Conservation (phyloP, 2,888 invertebrate species). For the Corythucha ciliata region DNA sequence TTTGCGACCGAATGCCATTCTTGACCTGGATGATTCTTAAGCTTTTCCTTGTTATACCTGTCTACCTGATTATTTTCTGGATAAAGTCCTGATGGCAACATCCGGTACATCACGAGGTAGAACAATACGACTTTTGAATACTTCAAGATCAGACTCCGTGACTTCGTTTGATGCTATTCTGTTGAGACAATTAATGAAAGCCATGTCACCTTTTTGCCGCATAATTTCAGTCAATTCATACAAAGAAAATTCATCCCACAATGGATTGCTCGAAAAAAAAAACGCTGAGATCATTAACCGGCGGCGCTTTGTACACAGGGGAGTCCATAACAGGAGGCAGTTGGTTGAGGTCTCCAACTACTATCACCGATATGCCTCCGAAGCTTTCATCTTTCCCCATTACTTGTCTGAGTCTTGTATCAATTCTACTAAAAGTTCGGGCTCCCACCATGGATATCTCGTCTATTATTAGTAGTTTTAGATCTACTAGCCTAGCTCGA, state of each 20-base stretch:
- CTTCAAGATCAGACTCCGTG: slow-evolving; percentile 31
- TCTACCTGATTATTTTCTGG: slow-evolving; percentile 1
- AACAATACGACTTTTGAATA: slow-evolving; percentile 30
- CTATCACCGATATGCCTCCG: slow-evolving; percentile 25
- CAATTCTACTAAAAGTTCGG: background rate
- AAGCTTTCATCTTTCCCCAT: slow-evolving; percentile 18
- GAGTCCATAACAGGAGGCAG: slow-evolving; percentile 30
- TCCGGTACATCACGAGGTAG: slow-evolving; percentile 2
- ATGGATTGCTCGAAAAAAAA: slow-evolving; percentile 8
- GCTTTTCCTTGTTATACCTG: background rate
- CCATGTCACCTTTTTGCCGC: slow-evolving; percentile 30
- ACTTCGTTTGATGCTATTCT: slow-evolving; percentile 33
- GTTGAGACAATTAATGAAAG: slow-evolving; percentile 25
- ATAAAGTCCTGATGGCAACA: slow-evolving; percentile 15
- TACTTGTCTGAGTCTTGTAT: slow-evolving; percentile 25
- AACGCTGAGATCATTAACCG: background rate
- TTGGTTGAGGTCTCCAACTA: slow-evolving; percentile 32
- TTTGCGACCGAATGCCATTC: too few species aligned
- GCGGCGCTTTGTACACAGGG: slow-evolving; percentile 13
- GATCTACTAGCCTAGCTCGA: background rate
- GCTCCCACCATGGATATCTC: slow-evolving; percentile 4
- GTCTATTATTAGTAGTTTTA: slow-evolving; percentile 7
- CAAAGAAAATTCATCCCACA: slow-evolving; percentile 27
- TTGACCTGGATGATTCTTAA: too few species aligned
- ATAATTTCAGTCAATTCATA: slow-evolving; percentile 31